Evolutionary conservation across 1,140 invertebrate genomes (phyloP).

Genomic region (Andricus grossulariae): DNA sequence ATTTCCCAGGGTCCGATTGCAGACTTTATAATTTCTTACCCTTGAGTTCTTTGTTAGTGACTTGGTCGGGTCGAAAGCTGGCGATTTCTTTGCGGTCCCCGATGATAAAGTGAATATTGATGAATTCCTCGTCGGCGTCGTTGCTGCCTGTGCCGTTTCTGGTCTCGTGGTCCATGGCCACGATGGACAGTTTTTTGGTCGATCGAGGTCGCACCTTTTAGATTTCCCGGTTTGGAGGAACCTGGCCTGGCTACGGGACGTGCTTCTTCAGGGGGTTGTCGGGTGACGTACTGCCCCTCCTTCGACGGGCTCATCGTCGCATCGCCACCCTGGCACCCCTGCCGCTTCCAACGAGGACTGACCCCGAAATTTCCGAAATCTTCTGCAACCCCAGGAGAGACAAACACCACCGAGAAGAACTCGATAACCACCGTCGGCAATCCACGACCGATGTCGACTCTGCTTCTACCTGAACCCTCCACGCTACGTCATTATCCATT

Average conservation of each 20-base stretch:
- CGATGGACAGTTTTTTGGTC: slow-evolving; percentile 45
- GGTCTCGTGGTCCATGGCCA: slow-evolving; percentile 71
- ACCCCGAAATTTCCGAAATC: slow-evolving; percentile 37
- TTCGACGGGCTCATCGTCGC: slow-evolving; percentile 73
- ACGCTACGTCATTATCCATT: slow-evolving; percentile 66
- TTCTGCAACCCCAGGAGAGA: slow-evolving; percentile 48
- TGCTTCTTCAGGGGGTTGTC: slow-evolving; percentile 59
- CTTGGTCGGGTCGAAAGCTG: slow-evolving; percentile 74
- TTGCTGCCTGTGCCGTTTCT: slow-evolving; percentile 67
- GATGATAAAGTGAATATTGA: slow-evolving; percentile 75
- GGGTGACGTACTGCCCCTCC: slow-evolving; percentile 66
- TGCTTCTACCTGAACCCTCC: slow-evolving; percentile 50
- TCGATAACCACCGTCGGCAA: slow-evolving; percentile 34
- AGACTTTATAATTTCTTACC: slow-evolving; percentile 52
- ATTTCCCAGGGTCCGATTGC: too few relatives aligned
- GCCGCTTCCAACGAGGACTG: slow-evolving; percentile 47
- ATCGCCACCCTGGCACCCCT: slow-evolving; percentile 66
- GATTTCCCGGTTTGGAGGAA: slow-evolving; percentile 44
- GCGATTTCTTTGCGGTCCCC: slow-evolving; percentile 76
- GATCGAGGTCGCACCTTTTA: slow-evolving; percentile 49
- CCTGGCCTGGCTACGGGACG: slow-evolving; percentile 57
- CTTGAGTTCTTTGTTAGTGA: slow-evolving; percentile 71
- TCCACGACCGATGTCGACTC: slow-evolving; percentile 44
- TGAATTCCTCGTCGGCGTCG: slow-evolving; percentile 65
- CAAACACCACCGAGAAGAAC: slow-evolving; percentile 54